Evolutionary conservation across 2,113 vertebrate species (phyloP).

Genomic region (Phylloscopus trochiloides): DNA sequence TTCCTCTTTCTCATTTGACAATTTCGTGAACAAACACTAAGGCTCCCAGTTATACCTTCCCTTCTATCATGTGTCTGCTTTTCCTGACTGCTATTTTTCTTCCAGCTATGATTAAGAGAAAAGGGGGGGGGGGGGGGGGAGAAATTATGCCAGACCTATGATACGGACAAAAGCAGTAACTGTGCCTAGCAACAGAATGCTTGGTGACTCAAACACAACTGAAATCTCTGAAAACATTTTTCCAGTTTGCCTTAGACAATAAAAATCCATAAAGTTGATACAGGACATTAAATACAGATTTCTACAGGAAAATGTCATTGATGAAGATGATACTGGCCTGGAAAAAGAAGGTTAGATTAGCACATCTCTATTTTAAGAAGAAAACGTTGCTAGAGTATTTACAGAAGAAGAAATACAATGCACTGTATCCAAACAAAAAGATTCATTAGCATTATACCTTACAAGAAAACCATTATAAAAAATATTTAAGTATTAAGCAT

Average conservation of each 20-base stretch:
- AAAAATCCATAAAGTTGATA: neutral
- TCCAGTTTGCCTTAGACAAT: neutral
- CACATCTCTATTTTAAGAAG: neutral
- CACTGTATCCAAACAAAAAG: neutral
- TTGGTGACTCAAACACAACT: neutral
- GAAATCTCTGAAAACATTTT: neutral
- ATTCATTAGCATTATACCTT: neutral
- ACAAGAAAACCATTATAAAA: neutral
- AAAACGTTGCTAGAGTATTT: neutral
- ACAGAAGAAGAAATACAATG: neutral
- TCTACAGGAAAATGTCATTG: neutral
- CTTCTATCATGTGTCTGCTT: neutral
- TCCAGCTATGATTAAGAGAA: conserved; percentile 12
- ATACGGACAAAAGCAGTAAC: neutral
- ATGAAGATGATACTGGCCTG: neutral
- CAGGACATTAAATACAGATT: neutral
- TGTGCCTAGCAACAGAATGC: neutral
- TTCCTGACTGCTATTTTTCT: conserved; percentile 21
- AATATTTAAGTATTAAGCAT: neutral
- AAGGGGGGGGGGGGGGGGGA: accelerated
- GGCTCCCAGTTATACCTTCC: neutral
- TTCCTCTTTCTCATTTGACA: neutral
- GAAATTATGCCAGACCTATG: neutral
- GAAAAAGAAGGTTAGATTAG: conserved; percentile 38
- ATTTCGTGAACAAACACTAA: neutral